Conservation (phyloP, 2,888 invertebrate genomes). For the Escarpia spicata region DNA sequence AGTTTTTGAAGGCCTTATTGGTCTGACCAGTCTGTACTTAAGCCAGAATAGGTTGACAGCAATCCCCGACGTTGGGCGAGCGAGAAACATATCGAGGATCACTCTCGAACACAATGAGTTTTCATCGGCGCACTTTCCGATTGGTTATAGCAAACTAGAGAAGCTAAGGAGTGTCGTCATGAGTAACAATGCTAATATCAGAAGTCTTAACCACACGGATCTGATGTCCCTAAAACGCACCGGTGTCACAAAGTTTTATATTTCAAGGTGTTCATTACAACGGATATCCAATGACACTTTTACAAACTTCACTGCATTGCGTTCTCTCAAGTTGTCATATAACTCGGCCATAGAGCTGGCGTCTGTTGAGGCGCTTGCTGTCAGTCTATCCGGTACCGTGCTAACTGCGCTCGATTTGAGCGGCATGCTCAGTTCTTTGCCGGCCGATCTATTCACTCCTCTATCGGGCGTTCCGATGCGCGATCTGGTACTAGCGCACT, state of each 20-base stretch:
- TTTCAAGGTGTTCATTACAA: neutral
- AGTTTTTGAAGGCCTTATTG: neutral
- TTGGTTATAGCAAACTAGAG: neutral
- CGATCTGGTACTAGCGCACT: neutral
- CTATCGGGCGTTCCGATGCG: neutral
- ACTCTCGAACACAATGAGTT: neutral
- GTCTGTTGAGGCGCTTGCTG: neutral
- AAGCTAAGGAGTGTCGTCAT: neutral
- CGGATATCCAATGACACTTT: neutral
- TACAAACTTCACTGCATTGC: neutral
- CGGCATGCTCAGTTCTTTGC: neutral
- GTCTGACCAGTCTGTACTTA: neutral
- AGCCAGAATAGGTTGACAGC: neutral
- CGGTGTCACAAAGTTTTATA: neutral
- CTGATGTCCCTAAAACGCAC: neutral
- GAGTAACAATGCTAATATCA: neutral
- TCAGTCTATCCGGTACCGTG: neutral
- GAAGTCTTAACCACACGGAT: neutral
- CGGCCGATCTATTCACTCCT: neutral
- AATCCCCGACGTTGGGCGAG: neutral
- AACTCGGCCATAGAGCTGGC: neutral
- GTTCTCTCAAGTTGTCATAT: neutral
- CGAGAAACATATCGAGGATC: neutral
- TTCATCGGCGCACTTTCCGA: slow-evolving; percentile 2
- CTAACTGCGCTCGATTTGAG: neutral